Evolutionary conservation across 2,888 invertebrate species (phyloP), one percentile per base, ranked within the genome.

Genomic region (Andricus quercusramuli): DNA sequence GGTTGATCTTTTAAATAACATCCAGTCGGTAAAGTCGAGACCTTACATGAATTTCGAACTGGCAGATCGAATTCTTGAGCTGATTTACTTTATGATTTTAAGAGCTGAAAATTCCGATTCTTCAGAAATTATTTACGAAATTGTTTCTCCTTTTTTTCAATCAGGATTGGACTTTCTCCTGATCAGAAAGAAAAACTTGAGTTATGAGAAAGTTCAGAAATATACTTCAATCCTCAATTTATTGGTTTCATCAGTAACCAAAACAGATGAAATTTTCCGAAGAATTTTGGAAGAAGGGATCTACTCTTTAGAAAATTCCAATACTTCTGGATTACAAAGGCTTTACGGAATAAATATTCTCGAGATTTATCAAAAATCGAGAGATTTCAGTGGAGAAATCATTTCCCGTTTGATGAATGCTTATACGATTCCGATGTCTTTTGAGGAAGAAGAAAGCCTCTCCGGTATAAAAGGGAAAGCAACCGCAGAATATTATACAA

Each of bases 31-130:
- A 17, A 56, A 74, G 37, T 66, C 37, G 8, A 89, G 92, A 83
- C 89, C 89, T 5, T 92, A 91, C 70, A 88, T 87, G 8, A 81
- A 89, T 82, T 62, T 82, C 62, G 56, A 66, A 32, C 80, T 80
- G 3, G 83, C 79, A 13, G 78, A 86, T 37, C 84, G 83, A 82
- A 79, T 83, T 13, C 80, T 89, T 44, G 85, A 86, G 79, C 83
- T 91, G 37, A 78, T 89, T 29, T 84, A 85, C n/a, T 44, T 17
- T 17, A 17, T 47, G 47, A 17, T 17, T 47, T 47, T 47, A 17
- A 47, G 17, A 85, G 82, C 82, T 89, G 6, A 22, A 3, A 85
- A 82, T 64, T 29, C 13, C 37, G 41, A 78, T 17, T 77, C 82
- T 65, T 82, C 20, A 25, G 65, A 82, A 76, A 79, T 59, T 32